Base-by-base conservation (phyloP, 2,113 vertebrate species). In the Amphiprion ocellaris region DNA sequence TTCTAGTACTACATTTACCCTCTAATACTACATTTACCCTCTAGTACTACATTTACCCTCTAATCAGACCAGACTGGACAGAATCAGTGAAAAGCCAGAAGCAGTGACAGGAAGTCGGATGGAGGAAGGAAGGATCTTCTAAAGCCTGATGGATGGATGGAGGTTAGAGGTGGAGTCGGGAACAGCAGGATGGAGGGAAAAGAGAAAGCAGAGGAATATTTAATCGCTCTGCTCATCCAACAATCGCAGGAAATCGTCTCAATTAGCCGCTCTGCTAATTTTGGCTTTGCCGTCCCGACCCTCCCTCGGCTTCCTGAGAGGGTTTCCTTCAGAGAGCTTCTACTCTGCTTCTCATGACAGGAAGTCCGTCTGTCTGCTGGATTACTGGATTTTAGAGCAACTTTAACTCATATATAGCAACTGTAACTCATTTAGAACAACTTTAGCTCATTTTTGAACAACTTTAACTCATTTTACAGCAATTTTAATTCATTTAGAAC, bases 191-290 rank as follows among this genome's bases (percentile, higher is more conserved):
- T 33, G 15, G 62, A 63, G 63, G 69, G 73, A 81, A 72, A 74
- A 78, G 77, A 80, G 74, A 75, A 54, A 54, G 41, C 76, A 89
- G 84, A 91, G 44, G 66, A 86, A 83, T 87, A 91, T 92, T 92
- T 89, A 90, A 94, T 94, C 86, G 80, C 61, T 24, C 67, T 83
- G 77, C 82, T 84, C 50, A 66, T 74, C 86, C 79, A 93, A 95
- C 94, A 95, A 94, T 95, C 68, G 26, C 88, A 92, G 94, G 94
- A 95, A 93, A 94, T 94, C 81, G 89, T 89, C 90, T 64, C 65
- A 67, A 83, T 90, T 81, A 86, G 71, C 90, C 79, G 69, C 83
- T 79, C 79, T 82, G 87, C 89, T 95, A 91, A 95, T 88, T 94
- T 90, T 92, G 94, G 84, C 87, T 88, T 26, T 3, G 26, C 26